Percentiles rank a stretch among this genome's conserved stretches.
Conservation (phyloP, 1,140 invertebrate genomes). For the Laodelphax striatellus region DNA sequence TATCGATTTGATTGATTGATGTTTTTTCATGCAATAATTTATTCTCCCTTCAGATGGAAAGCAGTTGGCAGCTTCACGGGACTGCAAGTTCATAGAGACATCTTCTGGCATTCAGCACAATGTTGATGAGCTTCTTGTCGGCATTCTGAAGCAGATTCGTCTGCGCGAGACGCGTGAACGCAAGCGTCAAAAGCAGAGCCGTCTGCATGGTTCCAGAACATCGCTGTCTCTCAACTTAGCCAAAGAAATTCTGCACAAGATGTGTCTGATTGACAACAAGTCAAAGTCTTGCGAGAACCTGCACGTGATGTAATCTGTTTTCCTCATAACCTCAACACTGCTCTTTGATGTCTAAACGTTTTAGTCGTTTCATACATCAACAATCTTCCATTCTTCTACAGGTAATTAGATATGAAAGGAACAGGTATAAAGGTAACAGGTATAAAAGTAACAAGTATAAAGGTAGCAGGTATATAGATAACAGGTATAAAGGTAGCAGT, state of each 20-base stretch:
- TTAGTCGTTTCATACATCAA: too few species aligned
- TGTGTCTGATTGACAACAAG: constrained; percentile 75
- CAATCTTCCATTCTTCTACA: too few species aligned
- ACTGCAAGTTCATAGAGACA: constrained; percentile 88
- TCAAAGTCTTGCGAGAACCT: constrained; percentile 86
- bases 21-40: too few species aligned
- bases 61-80: constrained; percentile 65
- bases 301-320: constrained; percentile 53
- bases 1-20: too few species aligned
- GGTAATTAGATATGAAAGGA: too few species aligned
- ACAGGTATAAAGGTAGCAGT: too few species aligned
- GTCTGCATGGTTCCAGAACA: constrained; percentile 49
- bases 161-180: constrained; percentile 58
- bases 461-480: too few species aligned
- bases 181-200: constrained; percentile 39
- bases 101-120: constrained; percentile 85
- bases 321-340: background rate
- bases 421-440: too few species aligned
- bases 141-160: constrained; percentile 71
- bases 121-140: constrained; percentile 80
- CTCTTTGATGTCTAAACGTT: too few species aligned
- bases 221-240: constrained; percentile 62
- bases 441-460: too few species aligned
- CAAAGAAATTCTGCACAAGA: constrained; percentile 68
- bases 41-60: constrained; percentile 57